phyloP scores from a whole-genome alignment of 2,888 invertebrate species.

The Lycophotia porphyrea region DNA sequence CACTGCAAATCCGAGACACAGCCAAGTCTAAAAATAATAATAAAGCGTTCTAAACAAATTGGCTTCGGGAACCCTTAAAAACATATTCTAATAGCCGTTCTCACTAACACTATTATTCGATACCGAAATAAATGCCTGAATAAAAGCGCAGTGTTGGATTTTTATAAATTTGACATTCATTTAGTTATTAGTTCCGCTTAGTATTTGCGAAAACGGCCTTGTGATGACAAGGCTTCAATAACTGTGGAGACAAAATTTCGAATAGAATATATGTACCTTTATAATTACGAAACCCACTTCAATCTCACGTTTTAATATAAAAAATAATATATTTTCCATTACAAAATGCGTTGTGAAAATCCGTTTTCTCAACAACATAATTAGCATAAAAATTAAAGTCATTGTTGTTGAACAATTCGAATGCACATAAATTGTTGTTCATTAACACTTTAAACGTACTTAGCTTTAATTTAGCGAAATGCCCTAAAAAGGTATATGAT shows the following conservation, averaged over 20 bases:
- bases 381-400: constrained; percentile 2
- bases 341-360: not conserved
- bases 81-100: not conserved
- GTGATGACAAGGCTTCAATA: not conserved
- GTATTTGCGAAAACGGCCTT: not conserved
- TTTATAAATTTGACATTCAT: not conserved
- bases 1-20: constrained; percentile 93
- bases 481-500: not conserved
- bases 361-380: not conserved
- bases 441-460: not conserved
- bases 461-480: not conserved
- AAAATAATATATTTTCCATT: not conserved
- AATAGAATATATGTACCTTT: no score
- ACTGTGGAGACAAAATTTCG: not conserved
- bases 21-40: constrained; percentile 92
- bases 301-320: not conserved
- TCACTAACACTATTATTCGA: no score
- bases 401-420: constrained; percentile 4
- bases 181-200: not conserved
- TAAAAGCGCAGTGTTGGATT: not conserved
- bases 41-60: not conserved
- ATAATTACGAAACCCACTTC: not conserved
- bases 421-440: not conserved
- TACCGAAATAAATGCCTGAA: not conserved
- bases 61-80: not conserved